A percentile compares a stretch with the other conserved stretches of the same genome.
phyloP scores from a whole-genome alignment of 2,888 invertebrate genomes.

The Erebia palarica region DNA sequence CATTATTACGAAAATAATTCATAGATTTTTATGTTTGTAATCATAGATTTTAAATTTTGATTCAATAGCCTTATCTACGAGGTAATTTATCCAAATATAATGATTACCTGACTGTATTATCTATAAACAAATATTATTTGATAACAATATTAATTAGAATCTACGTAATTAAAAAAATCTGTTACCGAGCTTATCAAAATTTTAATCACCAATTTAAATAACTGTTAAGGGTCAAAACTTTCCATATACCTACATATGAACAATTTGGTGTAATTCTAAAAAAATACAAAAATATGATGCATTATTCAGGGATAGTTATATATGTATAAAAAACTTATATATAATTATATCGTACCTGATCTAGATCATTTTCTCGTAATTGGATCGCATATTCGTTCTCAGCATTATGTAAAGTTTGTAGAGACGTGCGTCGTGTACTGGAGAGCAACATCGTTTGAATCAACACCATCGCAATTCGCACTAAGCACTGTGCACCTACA shows the following conservation, averaged over 20 bases:
- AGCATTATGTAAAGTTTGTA: conserved; percentile 43
- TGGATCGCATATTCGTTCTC: conserved; percentile 44
- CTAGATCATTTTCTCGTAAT: conserved; percentile 28
- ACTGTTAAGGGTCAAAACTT: neutral
- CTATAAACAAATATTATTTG: neutral
- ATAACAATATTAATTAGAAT: conserved; percentile 8
- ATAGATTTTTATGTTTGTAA: too few species aligned
- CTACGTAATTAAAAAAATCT: neutral
- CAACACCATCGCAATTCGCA: conserved; percentile 46
- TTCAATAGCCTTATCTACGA: neutral
- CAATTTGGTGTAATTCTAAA: too few species aligned
- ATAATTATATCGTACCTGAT: conserved; percentile 30
- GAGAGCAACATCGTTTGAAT: conserved; percentile 72
- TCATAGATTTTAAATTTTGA: neutral
- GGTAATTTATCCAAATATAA: neutral
- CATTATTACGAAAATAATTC: neutral
- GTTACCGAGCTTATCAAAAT: neutral
- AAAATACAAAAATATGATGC: too few species aligned
- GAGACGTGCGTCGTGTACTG: conserved; percentile 66
- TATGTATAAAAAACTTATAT: too few species aligned
- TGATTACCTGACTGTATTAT: neutral
- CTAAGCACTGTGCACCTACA: conserved; percentile 51
- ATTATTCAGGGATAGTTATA: too few species aligned
- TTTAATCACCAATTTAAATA: neutral
- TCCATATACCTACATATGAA: neutral